Evolutionary conservation across 1,140 invertebrate genomes (phyloP).

Genomic region (Cotesia chilonis): DNA sequence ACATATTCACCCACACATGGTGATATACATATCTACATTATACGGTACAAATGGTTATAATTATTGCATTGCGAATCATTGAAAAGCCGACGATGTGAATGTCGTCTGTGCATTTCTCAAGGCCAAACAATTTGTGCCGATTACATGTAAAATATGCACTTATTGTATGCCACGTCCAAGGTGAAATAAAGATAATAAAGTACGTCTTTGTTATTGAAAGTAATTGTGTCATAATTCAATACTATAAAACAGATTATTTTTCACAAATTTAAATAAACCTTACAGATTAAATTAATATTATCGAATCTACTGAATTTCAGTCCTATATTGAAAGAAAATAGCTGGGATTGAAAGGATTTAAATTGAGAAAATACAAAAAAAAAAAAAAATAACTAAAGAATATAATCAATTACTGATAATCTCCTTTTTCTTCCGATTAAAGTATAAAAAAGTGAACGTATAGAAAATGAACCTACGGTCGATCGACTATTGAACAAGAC

Average conservation of each 20-base stretch:
- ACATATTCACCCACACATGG: too few relatives aligned
- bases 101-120: constrained; percentile 19
- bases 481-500: constrained; percentile 29
- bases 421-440: constrained; percentile 28
- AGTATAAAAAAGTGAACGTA: constrained; percentile 3
- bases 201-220: background rate
- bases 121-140: constrained; percentile 15
- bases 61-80: background rate
- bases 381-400: constrained; percentile 12
- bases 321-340: background rate
- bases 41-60: background rate
- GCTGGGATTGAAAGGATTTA: background rate
- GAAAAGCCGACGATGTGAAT: background rate
- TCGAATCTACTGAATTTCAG: background rate
- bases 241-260: background rate
- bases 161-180: constrained; percentile 28
- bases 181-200: constrained; percentile 19
- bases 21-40: too few relatives aligned
- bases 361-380: background rate
- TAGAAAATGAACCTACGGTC: constrained; percentile 9
- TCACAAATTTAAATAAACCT: too few relatives aligned
- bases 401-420: constrained; percentile 31
- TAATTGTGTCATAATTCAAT: constrained; percentile 1
- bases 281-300: too few relatives aligned
- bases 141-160: constrained; percentile 15